A percentile compares a stretch with the other conserved stretches of the same genome.
Conservation (phyloP, 2,888 invertebrate species). For the Calliopum simillimum region DNA sequence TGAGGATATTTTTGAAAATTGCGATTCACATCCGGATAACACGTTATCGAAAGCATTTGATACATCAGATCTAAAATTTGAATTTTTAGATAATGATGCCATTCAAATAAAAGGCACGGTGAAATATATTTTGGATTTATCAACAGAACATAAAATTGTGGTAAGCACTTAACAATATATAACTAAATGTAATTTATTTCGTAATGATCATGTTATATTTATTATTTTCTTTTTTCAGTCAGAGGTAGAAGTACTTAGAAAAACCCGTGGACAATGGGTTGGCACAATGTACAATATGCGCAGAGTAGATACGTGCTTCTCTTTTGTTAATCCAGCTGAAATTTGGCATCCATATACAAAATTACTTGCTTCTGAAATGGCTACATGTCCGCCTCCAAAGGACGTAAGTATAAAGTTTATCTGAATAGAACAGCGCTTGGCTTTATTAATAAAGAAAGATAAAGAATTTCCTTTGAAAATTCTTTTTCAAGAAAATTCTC, state of each 20-base stretch:
- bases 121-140: neutral
- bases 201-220: too few relatives aligned
- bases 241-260: slow-evolving; percentile 5
- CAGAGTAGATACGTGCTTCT: slow-evolving; percentile 8
- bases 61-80: slow-evolving; percentile 17
- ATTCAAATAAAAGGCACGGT: slow-evolving; percentile 14
- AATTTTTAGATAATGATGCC: slow-evolving; percentile 12
- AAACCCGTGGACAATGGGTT: slow-evolving; percentile 34
- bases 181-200: too few relatives aligned
- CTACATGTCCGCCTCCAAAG: slow-evolving; percentile 26
- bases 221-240: neutral
- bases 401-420: slow-evolving; percentile 22
- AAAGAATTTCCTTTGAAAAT: too few relatives aligned
- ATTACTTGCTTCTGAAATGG: slow-evolving; percentile 17
- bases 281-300: slow-evolving; percentile 35
- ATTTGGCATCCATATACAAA: slow-evolving; percentile 31
- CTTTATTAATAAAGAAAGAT: too few relatives aligned
- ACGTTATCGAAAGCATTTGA: slow-evolving; percentile 31
- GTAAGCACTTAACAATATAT: too few relatives aligned
- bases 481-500: too few relatives aligned
- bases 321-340: slow-evolving; percentile 24
- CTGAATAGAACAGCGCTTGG: too few relatives aligned
- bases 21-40: slow-evolving; percentile 31
- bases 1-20: slow-evolving; percentile 28
- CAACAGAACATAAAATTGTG: neutral